phyloP scores from a whole-genome alignment of 2,113 vertebrate species.

The Delphinus delphis region DNA sequence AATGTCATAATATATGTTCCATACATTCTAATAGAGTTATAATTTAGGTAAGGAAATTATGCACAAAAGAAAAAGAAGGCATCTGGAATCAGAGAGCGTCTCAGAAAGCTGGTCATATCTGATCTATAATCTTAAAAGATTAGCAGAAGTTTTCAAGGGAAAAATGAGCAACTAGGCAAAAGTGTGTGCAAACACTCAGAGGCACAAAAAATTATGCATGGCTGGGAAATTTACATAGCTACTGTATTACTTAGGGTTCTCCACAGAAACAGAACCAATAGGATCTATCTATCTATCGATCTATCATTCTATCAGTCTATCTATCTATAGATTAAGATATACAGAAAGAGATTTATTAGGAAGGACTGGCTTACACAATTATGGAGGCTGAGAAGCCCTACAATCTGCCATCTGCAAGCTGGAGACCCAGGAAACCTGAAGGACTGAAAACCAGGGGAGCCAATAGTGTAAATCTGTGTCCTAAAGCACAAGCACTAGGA shows the following conservation, averaged over 20 bases:
- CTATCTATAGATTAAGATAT: accelerated
- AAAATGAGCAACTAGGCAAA: not conserved
- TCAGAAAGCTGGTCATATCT: not conserved
- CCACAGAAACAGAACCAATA: not conserved
- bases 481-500: not conserved
- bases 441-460: not conserved
- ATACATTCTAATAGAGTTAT: not conserved
- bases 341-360: not conserved
- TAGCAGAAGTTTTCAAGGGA: not conserved
- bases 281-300: not conserved
- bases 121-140: not conserved
- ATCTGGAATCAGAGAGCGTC: not conserved
- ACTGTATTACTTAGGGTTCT: not conserved
- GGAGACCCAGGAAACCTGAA: not conserved
- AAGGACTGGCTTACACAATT: not conserved
- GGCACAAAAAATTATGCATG: not conserved
- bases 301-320: accelerated
- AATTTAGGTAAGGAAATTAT: not conserved
- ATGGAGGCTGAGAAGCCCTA: not conserved
- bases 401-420: not conserved
- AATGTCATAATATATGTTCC: not conserved
- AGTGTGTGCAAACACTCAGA: not conserved
- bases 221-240: not conserved
- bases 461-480: not conserved
- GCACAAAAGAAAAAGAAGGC: not conserved